A percentile compares a stretch with the other conserved stretches of the same genome.
Conservation (phyloP, 2,888 invertebrate genomes). For the Caenorhabditis sp. region DNA sequence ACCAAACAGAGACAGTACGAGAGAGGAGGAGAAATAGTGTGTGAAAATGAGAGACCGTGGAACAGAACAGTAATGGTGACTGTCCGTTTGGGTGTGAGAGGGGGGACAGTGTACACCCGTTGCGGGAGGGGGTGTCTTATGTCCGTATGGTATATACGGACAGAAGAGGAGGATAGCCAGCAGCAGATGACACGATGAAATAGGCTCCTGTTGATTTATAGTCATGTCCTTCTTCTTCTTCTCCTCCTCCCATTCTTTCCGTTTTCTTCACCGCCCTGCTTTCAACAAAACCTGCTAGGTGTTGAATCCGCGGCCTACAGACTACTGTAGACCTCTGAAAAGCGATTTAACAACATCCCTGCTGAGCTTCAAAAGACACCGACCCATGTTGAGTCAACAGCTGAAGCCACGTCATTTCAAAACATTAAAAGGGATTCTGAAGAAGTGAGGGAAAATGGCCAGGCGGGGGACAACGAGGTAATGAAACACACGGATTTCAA, state of each 20-base stretch:
- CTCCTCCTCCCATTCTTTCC: not conserved
- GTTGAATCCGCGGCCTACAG: too few species aligned
- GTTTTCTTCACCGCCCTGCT: not conserved
- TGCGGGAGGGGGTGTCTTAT: constrained; percentile 40
- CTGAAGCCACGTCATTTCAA: not conserved
- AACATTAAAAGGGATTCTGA: not conserved
- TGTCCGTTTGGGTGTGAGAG: constrained; percentile 18
- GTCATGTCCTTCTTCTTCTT: constrained; percentile 16
- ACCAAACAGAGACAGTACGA: constrained; percentile 46
- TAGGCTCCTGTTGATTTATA: constrained; percentile 53
- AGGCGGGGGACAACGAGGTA: not conserved
- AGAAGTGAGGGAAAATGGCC: not conserved
- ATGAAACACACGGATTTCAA: constrained; percentile 5
- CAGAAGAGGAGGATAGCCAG: not conserved
- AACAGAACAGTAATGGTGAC: constrained; percentile 48
- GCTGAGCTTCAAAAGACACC: constrained; percentile 8
- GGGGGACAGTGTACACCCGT: constrained; percentile 22
- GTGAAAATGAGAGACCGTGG: constrained; percentile 17
- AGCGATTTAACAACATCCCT: not conserved
- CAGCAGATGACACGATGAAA: constrained; percentile 11
- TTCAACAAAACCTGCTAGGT: not conserved
- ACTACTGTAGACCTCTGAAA: not conserved
- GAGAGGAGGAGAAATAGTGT: constrained; percentile 25
- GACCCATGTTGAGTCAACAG: constrained; percentile 17
- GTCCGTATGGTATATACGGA: constrained; percentile 47